Percentiles rank a stretch among this genome's conserved stretches.
Conservation (phyloP, 2,888 invertebrate genomes). For the Archaeoteleia sp. region DNA sequence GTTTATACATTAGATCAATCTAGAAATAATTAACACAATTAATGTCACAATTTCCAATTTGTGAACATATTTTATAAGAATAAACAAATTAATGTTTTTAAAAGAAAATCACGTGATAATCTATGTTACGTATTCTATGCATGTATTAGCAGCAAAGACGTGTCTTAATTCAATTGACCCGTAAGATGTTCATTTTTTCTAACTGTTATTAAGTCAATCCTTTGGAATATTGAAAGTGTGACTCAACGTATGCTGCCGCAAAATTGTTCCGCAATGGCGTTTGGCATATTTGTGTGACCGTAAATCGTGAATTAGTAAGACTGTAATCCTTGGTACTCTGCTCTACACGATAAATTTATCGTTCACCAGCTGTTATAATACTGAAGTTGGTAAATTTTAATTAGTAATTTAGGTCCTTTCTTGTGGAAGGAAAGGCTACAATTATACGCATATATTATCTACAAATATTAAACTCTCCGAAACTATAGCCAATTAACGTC, state of each 20-base stretch:
- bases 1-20: no score
- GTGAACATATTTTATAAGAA: no score
- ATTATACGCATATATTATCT: slow-evolving; percentile 11
- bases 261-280: slow-evolving; percentile 28
- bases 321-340: slow-evolving; percentile 19
- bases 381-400: slow-evolving; percentile 34
- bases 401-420: slow-evolving; percentile 28
- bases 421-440: slow-evolving; percentile 9
- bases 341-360: slow-evolving; percentile 29
- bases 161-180: no score
- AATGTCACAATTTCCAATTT: no score
- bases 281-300: slow-evolving; percentile 33
- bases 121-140: no score
- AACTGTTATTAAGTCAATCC: slow-evolving; percentile 1
- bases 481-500: slow-evolving; percentile 32
- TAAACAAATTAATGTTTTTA: no score
- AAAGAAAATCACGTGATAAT: no score
- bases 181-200: no score
- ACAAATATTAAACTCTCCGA: slow-evolving; percentile 24
- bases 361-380: slow-evolving; percentile 35
- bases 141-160: no score
- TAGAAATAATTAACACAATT: no score
- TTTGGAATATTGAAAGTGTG: slow-evolving; percentile 16
- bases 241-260: slow-evolving; percentile 24
- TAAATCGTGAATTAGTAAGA: slow-evolving; percentile 38